Evolutionary conservation across 1,140 invertebrate genomes (phyloP), one percentile per base, ranked within the genome.

Genomic region (Berghia stephanieae): DNA sequence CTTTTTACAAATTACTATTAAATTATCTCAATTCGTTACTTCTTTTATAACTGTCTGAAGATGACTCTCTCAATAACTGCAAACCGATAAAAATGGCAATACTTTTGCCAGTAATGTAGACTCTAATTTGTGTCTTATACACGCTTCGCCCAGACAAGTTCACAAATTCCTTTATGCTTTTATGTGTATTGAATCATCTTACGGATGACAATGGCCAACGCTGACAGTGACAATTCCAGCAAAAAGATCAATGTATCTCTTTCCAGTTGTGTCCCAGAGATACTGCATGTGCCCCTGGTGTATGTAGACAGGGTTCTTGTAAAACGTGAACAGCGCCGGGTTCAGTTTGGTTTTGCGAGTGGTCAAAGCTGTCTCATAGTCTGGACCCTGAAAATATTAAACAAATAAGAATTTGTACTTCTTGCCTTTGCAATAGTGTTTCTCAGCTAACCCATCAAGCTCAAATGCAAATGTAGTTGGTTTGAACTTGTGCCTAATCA

Each of bases 161-260:
- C n/a, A n/a, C n/a, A n/a, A n/a, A n/a, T n/a, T n/a, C n/a, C n/a
- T n/a, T n/a, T n/a, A n/a, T n/a, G n/a, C n/a, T n/a, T n/a, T n/a
- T n/a, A n/a, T n/a, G n/a, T n/a, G n/a, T n/a, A n/a, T n/a, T n/a
- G 34, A 4, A 34, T 3, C 38, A 34, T 93, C 94, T 94, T 92
- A 98, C 95, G 97, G 97, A 92, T 99, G 97, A 88, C 95, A 98
- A 88, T 99, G 97, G 31, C 98, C 98, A n/a, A 99, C 96, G 70
- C 95, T 96, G 38, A 99, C 94, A 0, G 98, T 99, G 2, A 97
- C 96, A 81, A 99, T 98, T 18, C 98, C 98, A 13, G 93, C 97
- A 89, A 98, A 97, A 90, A 98, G 93, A 89, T 99, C 97, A 36
- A 99, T 91, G 89, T 98, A 99, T 83, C 95, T 91, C 80, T 92